A percentile compares a stretch with the other conserved stretches of the same genome.
These are phyloP conservation scores for Scomber japonicus DNA, from an alignment of 2,113 vertebrate genomes.

Conservation along the genomic window DNA sequence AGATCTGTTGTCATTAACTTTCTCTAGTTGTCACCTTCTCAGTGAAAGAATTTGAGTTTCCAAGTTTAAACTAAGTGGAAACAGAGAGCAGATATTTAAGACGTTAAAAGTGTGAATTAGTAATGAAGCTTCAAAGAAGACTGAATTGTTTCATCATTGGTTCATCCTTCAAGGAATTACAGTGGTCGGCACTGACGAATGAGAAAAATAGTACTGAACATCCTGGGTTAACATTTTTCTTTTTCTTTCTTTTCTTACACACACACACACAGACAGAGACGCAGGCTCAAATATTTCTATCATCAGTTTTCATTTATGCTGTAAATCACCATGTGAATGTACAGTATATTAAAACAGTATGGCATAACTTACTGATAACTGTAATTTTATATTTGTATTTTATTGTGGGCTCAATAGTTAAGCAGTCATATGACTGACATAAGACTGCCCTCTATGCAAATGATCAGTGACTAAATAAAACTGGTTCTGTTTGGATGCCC, in stretches of 20 bases:
- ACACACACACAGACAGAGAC: neutral
- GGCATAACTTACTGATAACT: neutral
- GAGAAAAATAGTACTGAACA: neutral
- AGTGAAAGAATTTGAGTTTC: too few species aligned
- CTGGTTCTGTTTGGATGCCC: slow-evolving; percentile 59
- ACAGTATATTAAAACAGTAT: neutral
- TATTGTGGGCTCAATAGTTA: neutral
- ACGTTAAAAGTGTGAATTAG: too few species aligned
- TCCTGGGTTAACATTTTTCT: too few species aligned
- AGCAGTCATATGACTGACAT: slow-evolving; percentile 48
- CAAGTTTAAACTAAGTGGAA: neutral
- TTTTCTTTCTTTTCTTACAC: neutral
- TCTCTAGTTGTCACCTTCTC: too few species aligned
- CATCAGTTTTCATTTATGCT: neutral
- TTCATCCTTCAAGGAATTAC: neutral
- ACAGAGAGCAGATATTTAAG: neutral
- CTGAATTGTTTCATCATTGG: too few species aligned
- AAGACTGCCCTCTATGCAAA: slow-evolving; percentile 76
- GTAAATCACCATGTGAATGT: too few species aligned
- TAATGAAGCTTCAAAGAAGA: too few species aligned
- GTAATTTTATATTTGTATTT: neutral
- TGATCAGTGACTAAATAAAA: slow-evolving; percentile 68
- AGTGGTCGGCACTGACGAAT: neutral
- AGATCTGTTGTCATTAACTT: too few species aligned
- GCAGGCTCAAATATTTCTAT: neutral